Evolutionary conservation across 2,113 vertebrate genomes (phyloP).

Genomic region (Sardina pilchardus): DNA sequence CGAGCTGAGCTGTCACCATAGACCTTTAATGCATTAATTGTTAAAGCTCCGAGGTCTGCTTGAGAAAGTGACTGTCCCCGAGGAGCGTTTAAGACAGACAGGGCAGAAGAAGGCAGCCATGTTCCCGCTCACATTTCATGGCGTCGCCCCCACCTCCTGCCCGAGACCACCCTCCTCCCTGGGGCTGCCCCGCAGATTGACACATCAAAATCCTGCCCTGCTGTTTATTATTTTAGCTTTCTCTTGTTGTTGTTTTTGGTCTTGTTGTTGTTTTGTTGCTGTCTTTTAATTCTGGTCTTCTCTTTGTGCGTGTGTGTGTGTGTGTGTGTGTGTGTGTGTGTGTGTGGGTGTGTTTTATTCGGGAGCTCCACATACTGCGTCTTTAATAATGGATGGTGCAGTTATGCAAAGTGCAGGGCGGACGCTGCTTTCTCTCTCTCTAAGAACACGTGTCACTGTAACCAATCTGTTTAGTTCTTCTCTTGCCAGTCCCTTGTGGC

Average conservation of each 20-base stretch:
- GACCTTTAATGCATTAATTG: constrained; percentile 56
- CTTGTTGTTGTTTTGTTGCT: background rate
- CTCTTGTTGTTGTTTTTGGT: background rate
- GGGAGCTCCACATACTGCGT: background rate
- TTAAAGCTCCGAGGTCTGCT: constrained; percentile 57
- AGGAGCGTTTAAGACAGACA: constrained; percentile 58
- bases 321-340: background rate
- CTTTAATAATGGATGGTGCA: constrained; percentile 14
- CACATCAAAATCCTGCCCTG: constrained; percentile 59
- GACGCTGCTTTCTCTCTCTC: background rate
- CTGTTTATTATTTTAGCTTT: constrained; percentile 61
- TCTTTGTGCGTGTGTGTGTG: background rate
- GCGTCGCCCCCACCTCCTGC: background rate
- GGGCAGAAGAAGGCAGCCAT: constrained; percentile 29
- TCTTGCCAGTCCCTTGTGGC: background rate
- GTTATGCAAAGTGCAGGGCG: constrained; percentile 6
- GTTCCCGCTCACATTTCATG: constrained; percentile 56
- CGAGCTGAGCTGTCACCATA: constrained; percentile 49
- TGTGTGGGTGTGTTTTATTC: background rate
- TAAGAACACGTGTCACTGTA: constrained; percentile 10
- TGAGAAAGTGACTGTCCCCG: constrained; percentile 59
- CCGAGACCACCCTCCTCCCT: constrained; percentile 60
- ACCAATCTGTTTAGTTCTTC: constrained; percentile 6
- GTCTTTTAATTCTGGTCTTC: background rate
- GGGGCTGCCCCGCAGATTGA: constrained; percentile 57